Percentiles rank a stretch among this genome's conserved stretches.
These are phyloP conservation scores for Azemiops feae DNA, from an alignment of 2,113 vertebrate genomes.

Conservation along the genomic window DNA sequence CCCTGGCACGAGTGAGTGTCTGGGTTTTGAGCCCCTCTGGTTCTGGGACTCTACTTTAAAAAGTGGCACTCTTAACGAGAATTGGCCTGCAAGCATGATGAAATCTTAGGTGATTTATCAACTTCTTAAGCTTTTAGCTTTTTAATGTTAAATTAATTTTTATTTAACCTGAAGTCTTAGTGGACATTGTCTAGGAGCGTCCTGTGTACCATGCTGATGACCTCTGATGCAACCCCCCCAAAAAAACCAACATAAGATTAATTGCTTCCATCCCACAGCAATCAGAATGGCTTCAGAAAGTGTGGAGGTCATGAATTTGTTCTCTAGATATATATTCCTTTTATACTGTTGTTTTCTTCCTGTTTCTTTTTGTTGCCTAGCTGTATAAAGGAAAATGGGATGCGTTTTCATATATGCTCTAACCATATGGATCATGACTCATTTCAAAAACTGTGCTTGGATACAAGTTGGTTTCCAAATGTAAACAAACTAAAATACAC, in stretches of 20 bases:
- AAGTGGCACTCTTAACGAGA: not conserved
- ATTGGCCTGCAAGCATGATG: not conserved
- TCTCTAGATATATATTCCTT: not conserved
- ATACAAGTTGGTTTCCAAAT: not conserved
- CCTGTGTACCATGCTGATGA: not conserved
- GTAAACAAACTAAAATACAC: conserved; percentile 25
- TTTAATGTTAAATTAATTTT: not conserved
- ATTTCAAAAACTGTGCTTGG: not conserved
- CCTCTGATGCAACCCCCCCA: not conserved
- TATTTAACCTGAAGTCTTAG: not conserved
- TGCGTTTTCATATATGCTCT: not conserved
- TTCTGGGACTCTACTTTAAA: not conserved
- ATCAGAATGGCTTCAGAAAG: not conserved
- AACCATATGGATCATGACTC: not conserved
- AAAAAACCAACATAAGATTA: not conserved
- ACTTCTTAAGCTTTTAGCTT: not conserved
- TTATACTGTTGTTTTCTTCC: not conserved
- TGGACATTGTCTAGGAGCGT: not conserved
- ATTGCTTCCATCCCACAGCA: not conserved
- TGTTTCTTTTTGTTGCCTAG: conserved; percentile 10
- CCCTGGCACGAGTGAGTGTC: not conserved
- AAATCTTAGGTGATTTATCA: not conserved
- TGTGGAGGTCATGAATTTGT: not conserved
- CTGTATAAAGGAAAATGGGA: not conserved
- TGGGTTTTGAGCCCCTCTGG: not conserved